Base-by-base conservation (phyloP, 2,797 vertebrate genomes). In the Antrozous pallidus region DNA sequence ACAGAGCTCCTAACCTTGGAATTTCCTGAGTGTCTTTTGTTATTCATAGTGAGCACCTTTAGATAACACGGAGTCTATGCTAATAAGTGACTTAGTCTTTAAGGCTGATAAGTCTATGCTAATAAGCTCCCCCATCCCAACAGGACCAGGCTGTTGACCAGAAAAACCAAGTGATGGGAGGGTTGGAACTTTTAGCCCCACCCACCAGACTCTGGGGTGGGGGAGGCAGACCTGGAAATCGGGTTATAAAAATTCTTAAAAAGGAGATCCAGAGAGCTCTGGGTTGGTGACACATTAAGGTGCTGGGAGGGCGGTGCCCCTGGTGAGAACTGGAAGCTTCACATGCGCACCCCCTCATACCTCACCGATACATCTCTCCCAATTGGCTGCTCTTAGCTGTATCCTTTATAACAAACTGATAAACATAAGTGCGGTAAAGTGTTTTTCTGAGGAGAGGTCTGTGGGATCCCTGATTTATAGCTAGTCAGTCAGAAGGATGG, bases 341-440 rank as follows among this genome's bases (percentile, higher is more conserved):
- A 16, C 38, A n/a, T 6, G 11, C 0, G 0, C 11, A 5, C 6
- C 3, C 13, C 67, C 22, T 24, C 9, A 12, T 0, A 1, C 5
- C n/a, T n/a, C 73, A 38, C 88, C 5, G 5, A 2, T 56, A 26
- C 47, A 9, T 71, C 38, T 40, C 65, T 54, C n/a, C 65, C 36
- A 3, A 3, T n/a, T 51, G 42, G 40, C 87, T 69, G 36, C 42
- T 69, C 47, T n/a, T 69, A 56, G 47, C 67, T 10, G 20, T 63
- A 14, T 28, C 38, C 47, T 47, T 84, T 77, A 17, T 12, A 8
- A 42, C 17, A 56, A 77, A 16, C 36, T 20, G 9, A 42, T 31
- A 75, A 82, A 47, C 18, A 6, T 49, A 49, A 49, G 47, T 49
- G 17, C 47, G 17, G 14, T 16, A 38, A 90, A 70, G 31, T 87